Conservation (phyloP, 1,140 invertebrate species). For the Acromyrmex charruanus region DNA sequence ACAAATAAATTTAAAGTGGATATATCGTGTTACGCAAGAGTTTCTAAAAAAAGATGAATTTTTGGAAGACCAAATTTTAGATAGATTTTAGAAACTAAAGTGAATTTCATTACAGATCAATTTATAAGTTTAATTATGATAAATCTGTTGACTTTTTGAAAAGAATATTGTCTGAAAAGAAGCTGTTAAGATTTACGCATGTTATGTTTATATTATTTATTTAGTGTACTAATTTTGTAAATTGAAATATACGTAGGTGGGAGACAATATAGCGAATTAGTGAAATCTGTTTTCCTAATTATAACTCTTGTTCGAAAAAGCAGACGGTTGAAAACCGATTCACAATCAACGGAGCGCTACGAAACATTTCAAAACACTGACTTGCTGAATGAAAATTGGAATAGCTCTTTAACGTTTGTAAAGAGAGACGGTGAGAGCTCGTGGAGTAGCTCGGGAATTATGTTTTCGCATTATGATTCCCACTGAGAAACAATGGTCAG, state of each 20-base stretch:
- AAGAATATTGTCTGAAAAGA: neutral
- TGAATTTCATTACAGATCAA: neutral
- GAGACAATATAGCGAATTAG: constrained; percentile 12
- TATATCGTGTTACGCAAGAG: neutral
- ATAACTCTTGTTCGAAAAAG: constrained; percentile 7
- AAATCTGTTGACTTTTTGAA: neutral
- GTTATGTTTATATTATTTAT: neutral
- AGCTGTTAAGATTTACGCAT: neutral
- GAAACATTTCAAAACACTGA: constrained; percentile 46
- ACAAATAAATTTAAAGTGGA: neutral
- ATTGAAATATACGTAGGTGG: neutral
- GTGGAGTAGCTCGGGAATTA: constrained; percentile 42
- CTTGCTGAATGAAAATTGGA: constrained; percentile 52
- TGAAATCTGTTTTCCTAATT: constrained; percentile 38
- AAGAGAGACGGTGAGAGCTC: constrained; percentile 7
- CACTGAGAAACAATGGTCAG: constrained; percentile 58
- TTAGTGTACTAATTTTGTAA: constrained; percentile 20
- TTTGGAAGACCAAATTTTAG: neutral
- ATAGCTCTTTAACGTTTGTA: constrained; percentile 27
- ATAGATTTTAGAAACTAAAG: neutral
- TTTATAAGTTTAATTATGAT: neutral
- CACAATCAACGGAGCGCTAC: constrained; percentile 35
- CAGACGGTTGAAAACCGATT: constrained; percentile 19
- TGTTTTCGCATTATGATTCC: constrained; percentile 58
- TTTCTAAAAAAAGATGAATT: neutral